Conservation (phyloP, 2,888 invertebrate species). For the Drosophila prolongata region DNA sequence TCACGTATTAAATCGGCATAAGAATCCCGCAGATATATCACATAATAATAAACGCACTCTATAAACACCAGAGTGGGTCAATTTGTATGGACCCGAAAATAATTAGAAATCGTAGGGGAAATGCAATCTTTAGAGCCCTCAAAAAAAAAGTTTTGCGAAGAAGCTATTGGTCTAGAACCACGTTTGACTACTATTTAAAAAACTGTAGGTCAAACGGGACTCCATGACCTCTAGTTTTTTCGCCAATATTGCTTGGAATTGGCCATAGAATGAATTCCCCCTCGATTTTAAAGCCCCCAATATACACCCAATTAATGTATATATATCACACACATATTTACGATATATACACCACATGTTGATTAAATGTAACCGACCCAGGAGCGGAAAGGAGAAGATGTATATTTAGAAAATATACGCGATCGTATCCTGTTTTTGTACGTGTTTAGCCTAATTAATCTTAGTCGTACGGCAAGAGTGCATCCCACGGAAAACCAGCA, state of each 20-base stretch:
- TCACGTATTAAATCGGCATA: slow-evolving; percentile 20
- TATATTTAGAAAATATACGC: slow-evolving; percentile 59
- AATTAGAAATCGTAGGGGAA: too few relatives aligned
- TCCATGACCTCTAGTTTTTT: too few relatives aligned
- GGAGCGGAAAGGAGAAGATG: neutral
- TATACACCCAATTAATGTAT: slow-evolving; percentile 45
- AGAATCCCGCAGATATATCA: slow-evolving; percentile 32
- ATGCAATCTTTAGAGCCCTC: too few relatives aligned
- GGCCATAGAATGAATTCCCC: too few relatives aligned
- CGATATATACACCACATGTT: slow-evolving; percentile 50
- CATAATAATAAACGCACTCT: slow-evolving; percentile 47
- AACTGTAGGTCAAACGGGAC: too few relatives aligned
- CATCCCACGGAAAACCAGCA: slow-evolving; percentile 38
- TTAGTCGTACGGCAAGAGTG: slow-evolving; percentile 53
- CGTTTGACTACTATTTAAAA: too few relatives aligned
- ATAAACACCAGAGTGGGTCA: slow-evolving; percentile 32
- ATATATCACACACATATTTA: slow-evolving; percentile 24
- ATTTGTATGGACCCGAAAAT: too few relatives aligned
- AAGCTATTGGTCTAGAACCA: too few relatives aligned
- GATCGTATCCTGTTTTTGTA: slow-evolving; percentile 63
- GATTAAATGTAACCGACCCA: slow-evolving; percentile 42
- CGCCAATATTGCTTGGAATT: too few relatives aligned
- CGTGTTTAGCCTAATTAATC: slow-evolving; percentile 65
- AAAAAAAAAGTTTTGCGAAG: too few relatives aligned
- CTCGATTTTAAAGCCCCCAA: too few relatives aligned